Conservation (phyloP, 1,140 invertebrate species). For the Steinernema khuongi region DNA sequence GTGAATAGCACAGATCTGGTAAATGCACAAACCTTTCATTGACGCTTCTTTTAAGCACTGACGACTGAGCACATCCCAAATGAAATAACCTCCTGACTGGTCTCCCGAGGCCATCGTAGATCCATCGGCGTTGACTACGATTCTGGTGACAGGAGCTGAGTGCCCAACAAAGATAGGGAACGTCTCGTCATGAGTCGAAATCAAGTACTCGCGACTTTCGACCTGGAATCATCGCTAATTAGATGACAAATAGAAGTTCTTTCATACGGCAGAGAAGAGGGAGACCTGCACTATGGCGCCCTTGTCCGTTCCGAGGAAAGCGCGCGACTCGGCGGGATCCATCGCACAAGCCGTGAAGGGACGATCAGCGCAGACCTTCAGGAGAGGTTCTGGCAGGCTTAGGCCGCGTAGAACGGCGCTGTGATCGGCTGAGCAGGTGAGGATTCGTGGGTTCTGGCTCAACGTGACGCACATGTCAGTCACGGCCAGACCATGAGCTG, state of each 20-base stretch:
- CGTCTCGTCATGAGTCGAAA: conserved; percentile 26
- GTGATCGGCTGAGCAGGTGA: conserved; percentile 23
- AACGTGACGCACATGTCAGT: conserved; percentile 18
- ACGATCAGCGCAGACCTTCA: conserved; percentile 35
- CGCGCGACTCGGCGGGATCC: conserved; percentile 31
- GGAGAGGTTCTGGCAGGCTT: conserved; percentile 22
- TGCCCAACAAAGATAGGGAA: conserved; percentile 30
- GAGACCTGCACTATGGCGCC: conserved; percentile 35
- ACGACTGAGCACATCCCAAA: conserved; percentile 34
- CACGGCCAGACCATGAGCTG: conserved; percentile 27
- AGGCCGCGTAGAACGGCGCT: conserved; percentile 26
- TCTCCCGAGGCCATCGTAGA: conserved; percentile 31
- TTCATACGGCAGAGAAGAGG: conserved; percentile 22
- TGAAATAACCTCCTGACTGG: conserved; percentile 29
- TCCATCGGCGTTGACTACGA: conserved; percentile 28
- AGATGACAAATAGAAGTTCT: background rate
- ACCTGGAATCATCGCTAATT: background rate
- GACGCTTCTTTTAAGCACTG: conserved; percentile 29
- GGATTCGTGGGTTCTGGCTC: conserved; percentile 16
- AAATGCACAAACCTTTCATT: no score
- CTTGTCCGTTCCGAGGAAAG: conserved; percentile 34
- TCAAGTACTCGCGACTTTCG: conserved; percentile 22
- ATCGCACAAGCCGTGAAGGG: conserved; percentile 30
- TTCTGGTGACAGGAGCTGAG: conserved; percentile 19
- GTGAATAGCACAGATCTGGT: no score